Evolutionary conservation across 2,113 vertebrate species (phyloP).

Genomic region (Silurus meridionalis): DNA sequence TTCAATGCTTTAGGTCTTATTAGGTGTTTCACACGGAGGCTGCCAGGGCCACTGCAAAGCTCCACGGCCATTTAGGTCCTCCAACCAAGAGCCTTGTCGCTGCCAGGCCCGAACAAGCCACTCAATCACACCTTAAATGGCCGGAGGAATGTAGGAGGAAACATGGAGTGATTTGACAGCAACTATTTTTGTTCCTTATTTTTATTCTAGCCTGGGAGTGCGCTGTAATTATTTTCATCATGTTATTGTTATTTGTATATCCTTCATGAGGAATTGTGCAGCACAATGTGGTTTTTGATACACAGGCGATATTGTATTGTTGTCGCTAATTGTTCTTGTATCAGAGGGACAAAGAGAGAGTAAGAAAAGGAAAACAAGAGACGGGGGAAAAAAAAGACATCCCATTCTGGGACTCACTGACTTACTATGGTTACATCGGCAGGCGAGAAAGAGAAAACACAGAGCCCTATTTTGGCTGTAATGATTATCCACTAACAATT

Average conservation of each 20-base stretch:
- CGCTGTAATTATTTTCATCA: background rate
- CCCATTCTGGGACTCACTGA: constrained; percentile 58
- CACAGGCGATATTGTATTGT: background rate
- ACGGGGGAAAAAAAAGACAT: constrained; percentile 23
- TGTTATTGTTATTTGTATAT: background rate
- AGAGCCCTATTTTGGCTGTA: constrained; percentile 62
- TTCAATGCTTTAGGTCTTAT: constrained; percentile 53
- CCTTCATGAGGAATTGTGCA: constrained; percentile 2
- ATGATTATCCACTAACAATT: constrained; percentile 69
- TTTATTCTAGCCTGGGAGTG: constrained; percentile 4
- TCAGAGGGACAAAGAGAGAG: constrained; percentile 49
- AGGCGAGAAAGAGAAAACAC: constrained; percentile 17
- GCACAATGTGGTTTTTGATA: background rate
- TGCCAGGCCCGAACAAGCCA: constrained; percentile 21
- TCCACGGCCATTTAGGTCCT: constrained; percentile 38
- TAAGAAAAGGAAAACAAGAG: background rate
- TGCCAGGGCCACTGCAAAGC: constrained; percentile 37
- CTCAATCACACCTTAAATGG: constrained; percentile 38
- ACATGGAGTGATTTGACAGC: constrained; percentile 11
- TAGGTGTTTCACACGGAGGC: constrained; percentile 18
- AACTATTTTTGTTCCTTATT: constrained; percentile 17
- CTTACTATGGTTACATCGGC: constrained; percentile 37
- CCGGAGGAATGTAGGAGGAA: background rate
- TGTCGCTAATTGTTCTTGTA: background rate
- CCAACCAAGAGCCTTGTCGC: constrained; percentile 6